Conservation (phyloP, 1,140 invertebrate species). For the Thaumetopoea pityocampa region DNA sequence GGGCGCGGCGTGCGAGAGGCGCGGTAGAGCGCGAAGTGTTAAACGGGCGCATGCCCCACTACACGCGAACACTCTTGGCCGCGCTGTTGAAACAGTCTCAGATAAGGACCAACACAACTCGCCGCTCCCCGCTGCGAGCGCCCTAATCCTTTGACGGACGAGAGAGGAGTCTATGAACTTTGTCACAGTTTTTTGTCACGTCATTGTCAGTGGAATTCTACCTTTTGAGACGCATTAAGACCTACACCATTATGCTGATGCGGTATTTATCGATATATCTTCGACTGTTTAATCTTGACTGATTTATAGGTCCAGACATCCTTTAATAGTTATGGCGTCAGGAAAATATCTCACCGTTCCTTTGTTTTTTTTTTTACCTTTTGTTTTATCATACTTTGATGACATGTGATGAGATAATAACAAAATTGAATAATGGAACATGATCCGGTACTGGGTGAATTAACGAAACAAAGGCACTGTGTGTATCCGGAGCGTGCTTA, state of each 20-base stretch:
- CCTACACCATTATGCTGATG: slow-evolving; percentile 7
- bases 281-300: slow-evolving; percentile 1
- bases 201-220: slow-evolving; percentile 31
- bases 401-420: slow-evolving; percentile 2
- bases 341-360: too few relatives aligned
- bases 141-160: slow-evolving; percentile 48
- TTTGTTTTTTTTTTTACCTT: background rate
- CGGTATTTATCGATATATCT: slow-evolving; percentile 8
- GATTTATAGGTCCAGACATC: slow-evolving; percentile 1
- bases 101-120: slow-evolving; percentile 58
- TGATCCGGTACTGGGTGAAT: background rate
- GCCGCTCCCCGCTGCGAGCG: slow-evolving; percentile 37
- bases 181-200: slow-evolving; percentile 34
- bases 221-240: slow-evolving; percentile 16
- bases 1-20: slow-evolving; percentile 39
- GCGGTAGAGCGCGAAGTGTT: slow-evolving; percentile 42
- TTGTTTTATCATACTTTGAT: background rate
- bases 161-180: slow-evolving; percentile 43
- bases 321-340: too few relatives aligned
- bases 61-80: slow-evolving; percentile 22
- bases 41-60: slow-evolving; percentile 42
- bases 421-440: background rate
- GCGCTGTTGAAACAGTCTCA: slow-evolving; percentile 44
- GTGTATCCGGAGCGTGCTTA: slow-evolving; percentile 7
- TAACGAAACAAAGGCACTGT: background rate